phyloP scores from a whole-genome alignment of 2,797 vertebrate species.

The Arremon brunneinucha region DNA sequence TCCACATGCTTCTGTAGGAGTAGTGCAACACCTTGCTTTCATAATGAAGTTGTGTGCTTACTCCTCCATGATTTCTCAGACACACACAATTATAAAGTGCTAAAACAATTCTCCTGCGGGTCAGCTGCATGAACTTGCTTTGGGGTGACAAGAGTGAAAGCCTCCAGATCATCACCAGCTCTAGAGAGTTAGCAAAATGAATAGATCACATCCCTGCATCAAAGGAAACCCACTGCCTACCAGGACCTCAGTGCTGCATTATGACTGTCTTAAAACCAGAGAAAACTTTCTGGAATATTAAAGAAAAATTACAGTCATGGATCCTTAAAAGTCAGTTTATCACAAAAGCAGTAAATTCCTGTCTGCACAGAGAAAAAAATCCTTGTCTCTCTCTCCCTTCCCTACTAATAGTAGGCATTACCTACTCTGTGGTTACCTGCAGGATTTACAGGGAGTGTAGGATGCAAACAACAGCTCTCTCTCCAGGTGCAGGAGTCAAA shows the following conservation, averaged over 20 bases:
- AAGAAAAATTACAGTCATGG: background rate
- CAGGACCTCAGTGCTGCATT: background rate
- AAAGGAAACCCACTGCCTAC: background rate
- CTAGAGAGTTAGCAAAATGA: background rate
- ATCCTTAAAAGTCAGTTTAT: background rate
- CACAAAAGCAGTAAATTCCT: background rate
- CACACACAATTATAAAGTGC: background rate
- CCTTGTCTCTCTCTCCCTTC: background rate
- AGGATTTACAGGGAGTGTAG: background rate
- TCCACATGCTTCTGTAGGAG: background rate
- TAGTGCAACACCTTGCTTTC: background rate
- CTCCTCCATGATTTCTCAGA: background rate
- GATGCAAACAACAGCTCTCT: background rate
- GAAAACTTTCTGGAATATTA: background rate
- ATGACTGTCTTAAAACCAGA: background rate
- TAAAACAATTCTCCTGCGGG: background rate
- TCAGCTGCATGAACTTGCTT: background rate
- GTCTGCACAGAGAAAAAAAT: background rate
- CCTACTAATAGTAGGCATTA: background rate
- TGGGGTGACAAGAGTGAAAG: background rate
- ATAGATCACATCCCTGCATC: background rate
- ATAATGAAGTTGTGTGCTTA: background rate
- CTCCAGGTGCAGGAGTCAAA: background rate
- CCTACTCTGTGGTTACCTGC: background rate
- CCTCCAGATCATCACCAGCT: background rate